Percentiles rank a stretch among this genome's conserved stretches.
Conservation (phyloP, 2,113 vertebrate genomes). For the Muntiacus reevesi region DNA sequence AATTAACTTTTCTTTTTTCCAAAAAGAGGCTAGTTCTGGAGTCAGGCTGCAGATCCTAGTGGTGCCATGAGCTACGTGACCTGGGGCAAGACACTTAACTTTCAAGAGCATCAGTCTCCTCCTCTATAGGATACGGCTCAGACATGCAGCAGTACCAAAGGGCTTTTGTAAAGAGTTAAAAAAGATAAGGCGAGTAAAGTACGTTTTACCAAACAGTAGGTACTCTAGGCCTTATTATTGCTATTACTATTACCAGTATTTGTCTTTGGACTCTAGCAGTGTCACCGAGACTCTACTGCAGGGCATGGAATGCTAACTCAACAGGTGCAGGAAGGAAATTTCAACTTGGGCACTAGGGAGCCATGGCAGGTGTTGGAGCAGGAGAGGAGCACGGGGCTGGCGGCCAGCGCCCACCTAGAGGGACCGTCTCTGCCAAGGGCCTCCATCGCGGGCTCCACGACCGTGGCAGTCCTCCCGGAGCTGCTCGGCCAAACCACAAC, state of each 20-base stretch:
- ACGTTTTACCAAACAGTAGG: not conserved
- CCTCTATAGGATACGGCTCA: not conserved
- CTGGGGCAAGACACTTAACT: not conserved
- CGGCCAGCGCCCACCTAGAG: not conserved
- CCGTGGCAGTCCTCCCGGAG: not conserved
- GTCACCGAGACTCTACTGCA: not conserved
- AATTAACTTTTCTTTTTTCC: not conserved
- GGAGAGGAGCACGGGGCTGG: not conserved
- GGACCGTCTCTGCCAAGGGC: not conserved
- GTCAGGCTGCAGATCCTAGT: not conserved
- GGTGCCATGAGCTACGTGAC: rapidly evolving
- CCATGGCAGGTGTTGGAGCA: not conserved
- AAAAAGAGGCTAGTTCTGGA: not conserved
- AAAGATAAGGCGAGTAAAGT: not conserved
- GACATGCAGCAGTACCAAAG: rapidly evolving
- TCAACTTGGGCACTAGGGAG: not conserved
- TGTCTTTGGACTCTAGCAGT: not conserved
- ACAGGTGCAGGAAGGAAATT: not conserved
- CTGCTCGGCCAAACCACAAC: not conserved
- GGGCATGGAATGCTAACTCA: not conserved
- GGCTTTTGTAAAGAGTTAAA: not conserved
- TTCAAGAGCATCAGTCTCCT: not conserved
- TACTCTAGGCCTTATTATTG: not conserved
- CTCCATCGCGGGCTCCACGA: not conserved
- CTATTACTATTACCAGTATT: not conserved